These are phyloP conservation scores for Philhelius pedissequus DNA, from an alignment of 2,888 invertebrate species.

Conservation along the genomic window DNA sequence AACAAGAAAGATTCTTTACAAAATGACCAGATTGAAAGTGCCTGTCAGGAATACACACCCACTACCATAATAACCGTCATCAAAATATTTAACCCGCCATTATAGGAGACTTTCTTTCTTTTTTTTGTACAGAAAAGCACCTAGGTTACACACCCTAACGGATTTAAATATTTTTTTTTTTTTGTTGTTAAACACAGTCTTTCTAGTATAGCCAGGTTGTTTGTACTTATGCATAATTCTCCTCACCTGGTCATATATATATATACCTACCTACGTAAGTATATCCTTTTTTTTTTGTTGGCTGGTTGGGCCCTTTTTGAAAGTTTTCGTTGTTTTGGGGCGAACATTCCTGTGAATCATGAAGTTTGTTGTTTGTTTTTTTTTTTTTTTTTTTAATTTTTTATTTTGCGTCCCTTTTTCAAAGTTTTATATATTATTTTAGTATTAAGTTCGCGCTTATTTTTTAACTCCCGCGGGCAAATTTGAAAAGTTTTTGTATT, in stretches of 20 bases:
- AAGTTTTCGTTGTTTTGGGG: background rate
- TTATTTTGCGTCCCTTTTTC: background rate
- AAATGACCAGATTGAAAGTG: conserved; percentile 12
- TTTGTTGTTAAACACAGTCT: background rate
- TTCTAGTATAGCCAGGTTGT: background rate
- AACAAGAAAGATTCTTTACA: conserved; percentile 28
- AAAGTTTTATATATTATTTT: conserved; percentile 51
- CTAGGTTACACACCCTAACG: background rate
- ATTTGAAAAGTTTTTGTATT: conserved; percentile 66
- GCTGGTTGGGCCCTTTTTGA: background rate
- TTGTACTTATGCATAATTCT: conserved; percentile 5
- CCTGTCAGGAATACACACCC: background rate
- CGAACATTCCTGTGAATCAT: conserved; percentile 50
- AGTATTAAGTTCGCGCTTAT: conserved; percentile 59
- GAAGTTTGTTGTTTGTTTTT: conserved; percentile 55
- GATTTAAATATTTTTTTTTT: conserved; percentile 44
- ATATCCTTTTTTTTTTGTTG: conserved; percentile 29
- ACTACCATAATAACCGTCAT: background rate
- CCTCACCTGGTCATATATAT: background rate
- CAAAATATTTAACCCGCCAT: background rate
- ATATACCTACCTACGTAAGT: background rate
- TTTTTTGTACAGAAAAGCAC: background rate
- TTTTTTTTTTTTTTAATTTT: conserved; percentile 18
- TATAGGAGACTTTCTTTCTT: background rate
- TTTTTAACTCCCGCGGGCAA: conserved; percentile 59